Conservation (phyloP, 2,888 invertebrate species). For the Ochropacha duplaris region DNA sequence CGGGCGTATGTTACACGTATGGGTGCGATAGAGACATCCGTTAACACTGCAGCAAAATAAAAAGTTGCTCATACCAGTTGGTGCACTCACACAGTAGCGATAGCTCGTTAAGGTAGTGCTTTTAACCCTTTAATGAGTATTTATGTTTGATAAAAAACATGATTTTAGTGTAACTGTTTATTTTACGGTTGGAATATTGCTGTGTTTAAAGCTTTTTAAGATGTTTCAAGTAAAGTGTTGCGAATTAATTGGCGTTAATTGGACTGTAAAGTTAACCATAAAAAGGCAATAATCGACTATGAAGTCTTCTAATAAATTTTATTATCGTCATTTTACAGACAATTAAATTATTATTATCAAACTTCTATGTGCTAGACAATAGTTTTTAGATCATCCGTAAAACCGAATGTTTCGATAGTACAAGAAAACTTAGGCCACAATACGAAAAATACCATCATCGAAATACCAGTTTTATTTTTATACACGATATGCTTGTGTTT, state of each 20-base stretch:
- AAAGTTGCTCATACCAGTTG: conserved; percentile 64
- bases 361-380: too few species aligned
- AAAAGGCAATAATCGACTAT: background rate
- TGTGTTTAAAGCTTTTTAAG: conserved; percentile 3
- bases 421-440: too few species aligned
- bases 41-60: conserved; percentile 57
- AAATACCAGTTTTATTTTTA: too few species aligned
- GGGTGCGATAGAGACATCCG: conserved; percentile 35
- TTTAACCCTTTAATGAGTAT: conserved; percentile 70
- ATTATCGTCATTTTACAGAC: too few species aligned
- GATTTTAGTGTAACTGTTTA: conserved; percentile 50
- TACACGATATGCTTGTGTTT: too few species aligned
- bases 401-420: too few species aligned
- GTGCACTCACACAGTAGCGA: conserved; percentile 56
- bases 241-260: conserved; percentile 8
- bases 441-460: too few species aligned
- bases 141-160: conserved; percentile 54
- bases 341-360: too few species aligned
- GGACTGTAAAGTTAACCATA: background rate
- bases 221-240: background rate
- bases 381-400: too few species aligned
- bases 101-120: conserved; percentile 63
- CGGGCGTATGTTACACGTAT: conserved; percentile 12
- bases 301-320: too few species aligned
- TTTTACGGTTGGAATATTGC: conserved; percentile 34